Evolutionary conservation across 2,113 vertebrate species (phyloP).

Genomic region (Centropristis striata): DNA sequence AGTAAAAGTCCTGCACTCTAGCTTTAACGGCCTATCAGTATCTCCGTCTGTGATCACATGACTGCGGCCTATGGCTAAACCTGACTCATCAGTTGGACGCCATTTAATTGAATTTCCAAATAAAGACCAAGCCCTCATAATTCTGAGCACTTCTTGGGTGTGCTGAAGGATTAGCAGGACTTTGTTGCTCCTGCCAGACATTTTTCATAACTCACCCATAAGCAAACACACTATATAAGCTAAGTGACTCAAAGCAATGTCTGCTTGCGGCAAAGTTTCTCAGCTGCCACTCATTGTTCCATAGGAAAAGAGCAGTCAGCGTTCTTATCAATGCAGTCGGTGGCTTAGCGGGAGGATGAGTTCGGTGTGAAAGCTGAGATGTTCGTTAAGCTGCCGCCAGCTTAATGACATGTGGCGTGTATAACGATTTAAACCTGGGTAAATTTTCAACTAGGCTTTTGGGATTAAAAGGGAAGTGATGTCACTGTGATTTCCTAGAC

Average conservation of each 20-base stretch:
- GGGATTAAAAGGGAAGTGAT: slow-evolving; percentile 66
- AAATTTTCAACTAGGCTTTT: slow-evolving; percentile 66
- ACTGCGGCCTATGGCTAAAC: slow-evolving; percentile 36
- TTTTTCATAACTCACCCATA: slow-evolving; percentile 55
- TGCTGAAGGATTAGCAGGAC: slow-evolving; percentile 60
- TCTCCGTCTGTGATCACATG: slow-evolving; percentile 54
- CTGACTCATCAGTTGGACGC: slow-evolving; percentile 55
- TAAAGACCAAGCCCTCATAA: slow-evolving; percentile 46
- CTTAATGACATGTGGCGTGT: slow-evolving; percentile 69
- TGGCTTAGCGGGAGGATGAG: slow-evolving; percentile 56
- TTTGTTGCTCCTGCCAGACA: slow-evolving; percentile 46
- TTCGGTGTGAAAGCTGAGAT: slow-evolving; percentile 65
- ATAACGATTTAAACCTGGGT: slow-evolving; percentile 55
- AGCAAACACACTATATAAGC: slow-evolving; percentile 44
- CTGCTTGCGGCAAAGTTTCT: slow-evolving; percentile 50
- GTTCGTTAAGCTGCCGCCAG: slow-evolving; percentile 52
- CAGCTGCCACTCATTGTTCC: slow-evolving; percentile 66
- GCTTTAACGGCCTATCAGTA: slow-evolving; percentile 33
- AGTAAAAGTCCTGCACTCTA: too few relatives aligned
- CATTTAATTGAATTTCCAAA: slow-evolving; percentile 70
- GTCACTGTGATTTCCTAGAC: slow-evolving; percentile 69
- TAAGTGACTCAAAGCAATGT: slow-evolving; percentile 58
- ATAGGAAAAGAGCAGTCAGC: slow-evolving; percentile 62
- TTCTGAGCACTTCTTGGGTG: slow-evolving; percentile 45
- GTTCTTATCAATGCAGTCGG: slow-evolving; percentile 49